A percentile compares a stretch with the other conserved stretches of the same genome.
These are phyloP conservation scores for Zootermopsis nevadensis DNA, from an alignment of 2,888 invertebrate genomes.

Conservation along the genomic window DNA sequence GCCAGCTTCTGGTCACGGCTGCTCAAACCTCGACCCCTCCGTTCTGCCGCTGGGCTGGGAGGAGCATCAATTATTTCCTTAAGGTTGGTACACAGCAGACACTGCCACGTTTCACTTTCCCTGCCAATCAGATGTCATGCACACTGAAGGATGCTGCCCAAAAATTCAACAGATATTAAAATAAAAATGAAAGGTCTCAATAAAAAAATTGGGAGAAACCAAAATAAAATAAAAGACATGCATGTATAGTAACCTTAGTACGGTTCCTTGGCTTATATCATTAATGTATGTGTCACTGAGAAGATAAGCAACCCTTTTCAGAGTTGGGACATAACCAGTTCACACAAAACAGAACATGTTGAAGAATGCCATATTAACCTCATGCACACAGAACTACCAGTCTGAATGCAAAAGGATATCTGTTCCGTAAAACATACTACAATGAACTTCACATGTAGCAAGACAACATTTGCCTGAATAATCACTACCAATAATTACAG, in stretches of 20 bases:
- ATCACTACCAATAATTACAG: too few relatives aligned
- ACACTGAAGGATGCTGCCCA: conserved; percentile 33
- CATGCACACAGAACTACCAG: too few relatives aligned
- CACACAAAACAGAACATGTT: too few relatives aligned
- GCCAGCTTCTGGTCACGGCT: conserved; percentile 76
- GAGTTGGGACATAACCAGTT: too few relatives aligned
- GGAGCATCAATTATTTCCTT: conserved; percentile 68
- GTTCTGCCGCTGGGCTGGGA: conserved; percentile 59
- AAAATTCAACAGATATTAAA: neutral
- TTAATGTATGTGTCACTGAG: too few relatives aligned
- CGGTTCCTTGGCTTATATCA: too few relatives aligned
- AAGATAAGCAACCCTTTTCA: too few relatives aligned
- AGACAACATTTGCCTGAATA: too few relatives aligned
- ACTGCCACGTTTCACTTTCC: conserved; percentile 92
- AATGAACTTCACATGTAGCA: too few relatives aligned
- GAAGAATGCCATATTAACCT: too few relatives aligned
- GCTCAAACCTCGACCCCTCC: conserved; percentile 65
- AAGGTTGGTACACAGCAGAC: conserved; percentile 88
- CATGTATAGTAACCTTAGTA: neutral
- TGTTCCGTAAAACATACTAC: too few relatives aligned
- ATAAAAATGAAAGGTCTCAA: conserved; percentile 52
- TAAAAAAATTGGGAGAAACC: neutral
- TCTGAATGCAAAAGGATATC: too few relatives aligned
- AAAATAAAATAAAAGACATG: neutral
- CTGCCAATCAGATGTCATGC: conserved; percentile 61